Percentiles rank a stretch among this genome's conserved stretches.
These are phyloP conservation scores for Megalurothrips usitatus DNA, from an alignment of 2,888 invertebrate genomes.

Conservation along the genomic window DNA sequence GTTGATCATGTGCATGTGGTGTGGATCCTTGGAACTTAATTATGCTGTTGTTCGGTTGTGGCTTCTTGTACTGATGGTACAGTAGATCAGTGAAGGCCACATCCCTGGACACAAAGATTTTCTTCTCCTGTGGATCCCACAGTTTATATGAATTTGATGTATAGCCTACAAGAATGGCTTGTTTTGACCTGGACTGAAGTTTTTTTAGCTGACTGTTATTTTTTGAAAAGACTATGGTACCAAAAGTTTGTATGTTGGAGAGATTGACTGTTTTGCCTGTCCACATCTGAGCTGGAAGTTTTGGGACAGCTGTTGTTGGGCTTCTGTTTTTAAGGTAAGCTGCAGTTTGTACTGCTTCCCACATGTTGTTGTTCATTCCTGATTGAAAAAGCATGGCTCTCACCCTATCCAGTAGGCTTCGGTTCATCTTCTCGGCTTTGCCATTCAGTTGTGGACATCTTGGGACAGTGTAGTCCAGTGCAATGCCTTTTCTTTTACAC, in stretches of 20 bases:
- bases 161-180: constrained; percentile 39
- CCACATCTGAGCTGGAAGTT: background rate
- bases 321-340: background rate
- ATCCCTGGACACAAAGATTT: constrained; percentile 36
- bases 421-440: background rate
- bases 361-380: background rate
- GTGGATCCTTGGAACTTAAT: background rate
- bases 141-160: constrained; percentile 38
- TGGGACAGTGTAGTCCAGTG: background rate
- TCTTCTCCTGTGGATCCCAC: constrained; percentile 37
- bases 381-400: background rate
- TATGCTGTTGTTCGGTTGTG: background rate
- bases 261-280: background rate
- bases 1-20: background rate
- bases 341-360: background rate
- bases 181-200: constrained; percentile 40
- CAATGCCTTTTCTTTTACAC: background rate
- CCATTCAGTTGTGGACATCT: background rate
- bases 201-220: constrained; percentile 37
- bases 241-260: background rate
- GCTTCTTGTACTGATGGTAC: background rate
- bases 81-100: constrained; percentile 31
- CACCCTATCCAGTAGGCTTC: background rate
- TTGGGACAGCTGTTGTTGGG: background rate
- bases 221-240: background rate